phyloP scores from a whole-genome alignment of 2,113 vertebrate genomes.

The Elaphurus davidianus region DNA sequence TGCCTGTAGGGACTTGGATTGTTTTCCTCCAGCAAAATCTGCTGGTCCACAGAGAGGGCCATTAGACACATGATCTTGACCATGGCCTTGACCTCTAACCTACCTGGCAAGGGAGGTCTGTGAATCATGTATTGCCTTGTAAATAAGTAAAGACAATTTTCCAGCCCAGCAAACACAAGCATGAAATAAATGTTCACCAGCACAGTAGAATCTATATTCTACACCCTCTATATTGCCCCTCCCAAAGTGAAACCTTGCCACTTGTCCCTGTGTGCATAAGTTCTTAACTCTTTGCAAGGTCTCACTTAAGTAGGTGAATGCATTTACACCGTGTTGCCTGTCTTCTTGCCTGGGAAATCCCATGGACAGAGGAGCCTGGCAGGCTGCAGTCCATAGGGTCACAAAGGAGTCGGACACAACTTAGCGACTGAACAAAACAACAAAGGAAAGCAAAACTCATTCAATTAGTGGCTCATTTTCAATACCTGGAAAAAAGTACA shows the following conservation, averaged over 20 bases:
- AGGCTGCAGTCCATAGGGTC: neutral
- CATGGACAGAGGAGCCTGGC: neutral
- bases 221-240: neutral
- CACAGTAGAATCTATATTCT: neutral
- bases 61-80: neutral
- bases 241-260: neutral
- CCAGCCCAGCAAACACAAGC: neutral
- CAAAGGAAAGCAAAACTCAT: neutral
- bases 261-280: neutral
- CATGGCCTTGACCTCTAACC: neutral
- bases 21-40: neutral
- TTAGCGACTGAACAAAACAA: neutral
- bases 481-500: neutral
- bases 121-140: neutral
- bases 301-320: neutral
- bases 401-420: neutral
- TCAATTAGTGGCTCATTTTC: neutral
- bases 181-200: neutral
- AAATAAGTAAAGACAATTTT: constrained; percentile 47
- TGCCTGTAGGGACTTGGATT: neutral
- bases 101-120: neutral
- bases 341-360: neutral
- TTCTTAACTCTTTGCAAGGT: neutral
- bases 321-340: neutral
- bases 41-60: neutral